A percentile compares a stretch with the other conserved stretches of the same genome.
phyloP scores from a whole-genome alignment of 2,888 invertebrate species.

The Pyrochroa serraticornis region DNA sequence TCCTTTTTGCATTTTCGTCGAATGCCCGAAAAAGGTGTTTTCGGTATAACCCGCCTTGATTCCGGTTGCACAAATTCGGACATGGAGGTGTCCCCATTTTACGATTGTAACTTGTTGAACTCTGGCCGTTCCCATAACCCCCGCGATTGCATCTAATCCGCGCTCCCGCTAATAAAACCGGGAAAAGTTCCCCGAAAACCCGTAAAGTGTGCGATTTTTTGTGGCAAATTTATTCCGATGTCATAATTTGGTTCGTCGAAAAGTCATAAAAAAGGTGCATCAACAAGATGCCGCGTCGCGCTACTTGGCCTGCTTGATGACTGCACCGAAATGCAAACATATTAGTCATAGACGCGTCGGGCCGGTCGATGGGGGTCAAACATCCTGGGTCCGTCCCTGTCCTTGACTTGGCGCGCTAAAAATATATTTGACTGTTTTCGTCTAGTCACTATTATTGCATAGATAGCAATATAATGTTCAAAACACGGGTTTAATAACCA shows the following conservation, averaged over 20 bases:
- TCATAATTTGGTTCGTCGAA: constrained; percentile 15
- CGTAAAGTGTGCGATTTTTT: constrained; percentile 5
- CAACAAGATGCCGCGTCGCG: neutral
- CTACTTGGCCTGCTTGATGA: neutral
- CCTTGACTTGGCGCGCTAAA: constrained; percentile 43
- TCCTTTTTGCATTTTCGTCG: too few relatives aligned
- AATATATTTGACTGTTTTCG: constrained; percentile 53
- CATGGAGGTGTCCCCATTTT: neutral
- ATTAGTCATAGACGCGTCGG: constrained; percentile 14
- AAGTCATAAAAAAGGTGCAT: constrained; percentile 1
- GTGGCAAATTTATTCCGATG: constrained; percentile 1
- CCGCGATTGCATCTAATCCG: constrained; percentile 11
- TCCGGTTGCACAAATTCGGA: too few relatives aligned
- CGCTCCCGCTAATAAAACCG: constrained; percentile 3
- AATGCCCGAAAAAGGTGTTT: too few relatives aligned
- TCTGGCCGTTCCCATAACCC: constrained; percentile 3
- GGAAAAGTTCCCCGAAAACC: constrained; percentile 11
- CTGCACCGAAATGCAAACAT: neutral
- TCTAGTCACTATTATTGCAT: constrained; percentile 58
- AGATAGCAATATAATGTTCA: constrained; percentile 53
- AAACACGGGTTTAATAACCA: constrained; percentile 56
- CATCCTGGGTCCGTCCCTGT: constrained; percentile 35
- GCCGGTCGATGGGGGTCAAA: constrained; percentile 7
- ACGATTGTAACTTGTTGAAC: neutral
- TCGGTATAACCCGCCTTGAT: too few relatives aligned